A percentile compares a stretch with the other conserved stretches of the same genome.
Conservation (phyloP, 2,113 vertebrate genomes). For the Fulmarus glacialis region DNA sequence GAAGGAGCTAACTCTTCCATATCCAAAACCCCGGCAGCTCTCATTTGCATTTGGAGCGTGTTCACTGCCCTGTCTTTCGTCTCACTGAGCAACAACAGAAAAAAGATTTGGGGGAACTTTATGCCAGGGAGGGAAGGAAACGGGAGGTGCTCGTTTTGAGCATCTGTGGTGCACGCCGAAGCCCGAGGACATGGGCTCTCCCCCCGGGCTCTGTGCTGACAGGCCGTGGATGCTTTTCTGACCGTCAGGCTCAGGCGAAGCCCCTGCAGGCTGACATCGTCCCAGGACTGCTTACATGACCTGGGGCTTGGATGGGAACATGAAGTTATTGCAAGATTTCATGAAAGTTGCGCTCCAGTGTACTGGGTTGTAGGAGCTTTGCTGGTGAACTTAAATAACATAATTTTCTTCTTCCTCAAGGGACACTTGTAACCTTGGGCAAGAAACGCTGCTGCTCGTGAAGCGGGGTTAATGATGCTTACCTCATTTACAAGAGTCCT, state of each 20-base stretch:
- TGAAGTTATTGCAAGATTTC: neutral
- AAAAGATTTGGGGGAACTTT: neutral
- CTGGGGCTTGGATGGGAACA: neutral
- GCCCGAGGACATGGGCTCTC: accelerated
- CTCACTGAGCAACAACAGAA: neutral
- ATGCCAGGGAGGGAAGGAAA: neutral
- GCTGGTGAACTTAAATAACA: accelerated
- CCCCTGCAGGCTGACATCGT: accelerated
- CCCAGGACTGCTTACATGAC: accelerated
- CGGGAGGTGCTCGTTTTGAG: accelerated
- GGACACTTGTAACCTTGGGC: neutral
- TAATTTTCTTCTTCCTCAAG: neutral
- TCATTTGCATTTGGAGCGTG: neutral
- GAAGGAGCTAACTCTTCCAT: neutral
- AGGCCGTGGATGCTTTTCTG: accelerated
- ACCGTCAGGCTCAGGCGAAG: neutral
- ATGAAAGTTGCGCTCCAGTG: neutral
- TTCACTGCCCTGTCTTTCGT: neutral
- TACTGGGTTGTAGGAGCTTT: neutral
- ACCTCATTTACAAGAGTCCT: neutral
- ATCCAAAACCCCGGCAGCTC: neutral
- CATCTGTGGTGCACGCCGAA: accelerated
- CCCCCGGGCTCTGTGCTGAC: accelerated
- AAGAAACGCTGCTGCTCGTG: neutral
- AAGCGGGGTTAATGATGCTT: neutral